Conservation (phyloP, 2,888 invertebrate species). For the Sphecodes monilicornis region DNA sequence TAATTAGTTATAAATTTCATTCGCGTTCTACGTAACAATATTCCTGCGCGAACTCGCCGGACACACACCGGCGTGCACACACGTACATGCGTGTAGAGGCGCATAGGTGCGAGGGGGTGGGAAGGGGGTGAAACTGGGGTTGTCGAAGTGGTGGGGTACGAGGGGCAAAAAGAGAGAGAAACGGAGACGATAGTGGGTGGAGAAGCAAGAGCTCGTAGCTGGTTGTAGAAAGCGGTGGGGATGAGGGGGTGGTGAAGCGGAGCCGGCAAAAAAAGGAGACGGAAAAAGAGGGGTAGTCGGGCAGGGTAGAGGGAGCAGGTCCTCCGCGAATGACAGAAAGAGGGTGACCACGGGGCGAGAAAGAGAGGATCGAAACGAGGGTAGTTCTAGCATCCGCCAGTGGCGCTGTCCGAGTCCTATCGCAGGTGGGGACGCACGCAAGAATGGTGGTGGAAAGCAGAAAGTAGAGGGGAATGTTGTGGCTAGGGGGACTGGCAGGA, state of each 20-base stretch:
- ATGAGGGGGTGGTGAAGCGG: constrained; percentile 47
- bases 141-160: constrained; percentile 39
- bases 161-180: constrained; percentile 18
- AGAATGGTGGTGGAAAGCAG: constrained; percentile 62
- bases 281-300: constrained; percentile 41
- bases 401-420: constrained; percentile 58
- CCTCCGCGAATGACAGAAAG: constrained; percentile 33
- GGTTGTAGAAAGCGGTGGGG: constrained; percentile 33
- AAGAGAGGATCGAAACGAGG: constrained; percentile 34
- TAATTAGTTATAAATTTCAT: constrained; percentile 84
- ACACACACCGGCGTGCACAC: constrained; percentile 55
- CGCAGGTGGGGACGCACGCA: constrained; percentile 43
- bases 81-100: background rate
- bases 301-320: constrained; percentile 22
- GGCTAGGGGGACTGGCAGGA: constrained; percentile 45
- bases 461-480: constrained; percentile 58
- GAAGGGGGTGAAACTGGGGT: constrained; percentile 37
- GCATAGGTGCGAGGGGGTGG: constrained; percentile 28
- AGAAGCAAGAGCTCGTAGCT: constrained; percentile 30
- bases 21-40: constrained; percentile 80
- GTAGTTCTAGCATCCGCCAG: constrained; percentile 65
- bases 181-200: constrained; percentile 26
- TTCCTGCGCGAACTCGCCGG: constrained; percentile 74
- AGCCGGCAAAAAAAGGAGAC: constrained; percentile 51
- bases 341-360: constrained; percentile 23